These are phyloP conservation scores for Archips crataeganus DNA, from an alignment of 2,888 invertebrate species.

Conservation along the genomic window DNA sequence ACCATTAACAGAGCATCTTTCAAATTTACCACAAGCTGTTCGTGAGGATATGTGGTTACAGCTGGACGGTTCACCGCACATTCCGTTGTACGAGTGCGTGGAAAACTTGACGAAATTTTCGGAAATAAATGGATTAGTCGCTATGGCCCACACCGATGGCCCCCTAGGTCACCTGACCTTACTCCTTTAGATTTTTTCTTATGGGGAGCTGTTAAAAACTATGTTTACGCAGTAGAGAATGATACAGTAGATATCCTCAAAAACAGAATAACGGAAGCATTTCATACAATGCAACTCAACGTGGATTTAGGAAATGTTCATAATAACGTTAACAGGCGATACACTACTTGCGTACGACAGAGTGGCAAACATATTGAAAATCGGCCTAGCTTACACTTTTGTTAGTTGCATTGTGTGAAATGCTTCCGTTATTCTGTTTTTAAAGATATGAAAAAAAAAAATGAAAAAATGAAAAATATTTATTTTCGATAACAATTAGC, in stretches of 20 bases:
- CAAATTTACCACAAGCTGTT: neutral
- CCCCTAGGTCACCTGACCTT: no score
- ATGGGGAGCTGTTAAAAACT: no score
- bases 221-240: neutral
- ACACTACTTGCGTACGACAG: no score
- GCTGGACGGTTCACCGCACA: neutral
- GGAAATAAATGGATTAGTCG: neutral
- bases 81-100: neutral
- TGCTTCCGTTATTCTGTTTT: neutral
- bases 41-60: neutral
- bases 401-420: neutral
- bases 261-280: neutral
- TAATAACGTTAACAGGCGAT: no score
- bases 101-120: neutral
- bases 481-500: no score
- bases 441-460: no score
- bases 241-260: neutral
- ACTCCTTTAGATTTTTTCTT: no score
- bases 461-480: no score
- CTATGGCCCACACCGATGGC: no score
- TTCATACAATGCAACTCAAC: neutral
- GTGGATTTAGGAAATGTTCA: no score
- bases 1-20: neutral
- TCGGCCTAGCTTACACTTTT: no score
- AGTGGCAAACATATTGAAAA: no score